Base-by-base conservation (phyloP, 2,113 vertebrate genomes). In the Fregetta grallaria region DNA sequence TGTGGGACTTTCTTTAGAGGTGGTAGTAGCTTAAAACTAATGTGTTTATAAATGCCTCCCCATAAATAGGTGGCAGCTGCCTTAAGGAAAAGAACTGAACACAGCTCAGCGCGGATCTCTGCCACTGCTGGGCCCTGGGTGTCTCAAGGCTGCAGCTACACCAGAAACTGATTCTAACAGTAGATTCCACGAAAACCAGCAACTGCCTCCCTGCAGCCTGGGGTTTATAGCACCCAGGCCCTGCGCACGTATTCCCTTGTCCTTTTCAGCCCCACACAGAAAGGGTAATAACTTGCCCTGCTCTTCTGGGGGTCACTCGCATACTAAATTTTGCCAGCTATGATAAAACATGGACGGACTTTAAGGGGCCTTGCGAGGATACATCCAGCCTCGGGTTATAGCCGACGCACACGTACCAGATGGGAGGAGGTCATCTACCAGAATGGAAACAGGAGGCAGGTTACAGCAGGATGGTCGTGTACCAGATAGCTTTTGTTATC, bases 271-370 rank as follows among this genome's bases (percentile, higher is more conserved):
- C 63, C 50, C 14, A 13, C 8, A 7, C 14, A 65, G 34, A 40
- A 32, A 36, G 3, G 32, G n/a, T 2, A 53, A 16, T 16, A 19
- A 26, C 59, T 22, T 27, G 32, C 20, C n/a, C 56, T 47, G 50
- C 25, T 34, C 42, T 56, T 44, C 21, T 47, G 12, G 49, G 58
- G 61, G 40, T n/a, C 11, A 3, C 62, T n/a, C 6, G 1, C 1
- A 3, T 19, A 13, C 52, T 21, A 30, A 32, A 9, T 74, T 56
- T 34, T 68, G 30, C 14, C 50, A 70, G 21, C 42, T 75, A 5
- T 40, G 47, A 36, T 5, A 32, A 36, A 63, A 6, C 2, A 6
- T 1, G 1, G 4, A 2, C 0, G 2, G 56, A 30, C 13, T 55
- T 63, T 7, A 38, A 22, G 12, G 45, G 40, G 59, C 25, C 36